Evolutionary conservation across 2,797 vertebrate species (phyloP).

Genomic region (Linurgus olivaceus): DNA sequence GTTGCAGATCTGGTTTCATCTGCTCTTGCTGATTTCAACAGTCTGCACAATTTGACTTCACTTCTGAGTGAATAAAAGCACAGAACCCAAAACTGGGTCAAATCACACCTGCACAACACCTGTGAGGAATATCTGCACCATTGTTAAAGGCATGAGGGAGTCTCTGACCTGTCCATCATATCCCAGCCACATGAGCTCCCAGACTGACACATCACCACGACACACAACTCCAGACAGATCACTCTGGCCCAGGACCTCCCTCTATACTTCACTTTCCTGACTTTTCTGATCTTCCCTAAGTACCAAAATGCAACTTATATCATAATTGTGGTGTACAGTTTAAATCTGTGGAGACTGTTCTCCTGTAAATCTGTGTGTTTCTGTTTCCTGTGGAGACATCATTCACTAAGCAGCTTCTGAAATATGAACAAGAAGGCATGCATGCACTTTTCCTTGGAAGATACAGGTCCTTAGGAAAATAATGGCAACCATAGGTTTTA

Average conservation of each 20-base stretch:
- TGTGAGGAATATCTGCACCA: neutral
- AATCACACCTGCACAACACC: neutral
- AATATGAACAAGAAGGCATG: fast-evolving
- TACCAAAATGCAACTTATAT: neutral
- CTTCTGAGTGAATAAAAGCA: neutral
- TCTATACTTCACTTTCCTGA: neutral
- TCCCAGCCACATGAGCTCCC: fast-evolving
- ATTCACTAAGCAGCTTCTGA: neutral
- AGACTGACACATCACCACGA: neutral
- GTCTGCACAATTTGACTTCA: neutral
- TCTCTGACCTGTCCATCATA: neutral
- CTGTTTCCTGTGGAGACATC: neutral
- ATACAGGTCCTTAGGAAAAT: neutral
- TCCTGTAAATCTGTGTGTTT: neutral
- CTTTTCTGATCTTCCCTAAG: neutral
- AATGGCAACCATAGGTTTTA: fast-evolving
- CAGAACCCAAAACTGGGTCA: neutral
- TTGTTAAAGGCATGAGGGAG: neutral
- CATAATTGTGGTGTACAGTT: neutral
- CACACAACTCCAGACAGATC: neutral
- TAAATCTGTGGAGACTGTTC: neutral
- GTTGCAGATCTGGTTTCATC: neutral
- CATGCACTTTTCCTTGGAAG: neutral
- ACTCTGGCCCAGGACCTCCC: neutral
- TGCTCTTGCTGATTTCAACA: neutral